These are phyloP conservation scores for Spisula solida DNA, from an alignment of 2,888 invertebrate species.

Conservation along the genomic window DNA sequence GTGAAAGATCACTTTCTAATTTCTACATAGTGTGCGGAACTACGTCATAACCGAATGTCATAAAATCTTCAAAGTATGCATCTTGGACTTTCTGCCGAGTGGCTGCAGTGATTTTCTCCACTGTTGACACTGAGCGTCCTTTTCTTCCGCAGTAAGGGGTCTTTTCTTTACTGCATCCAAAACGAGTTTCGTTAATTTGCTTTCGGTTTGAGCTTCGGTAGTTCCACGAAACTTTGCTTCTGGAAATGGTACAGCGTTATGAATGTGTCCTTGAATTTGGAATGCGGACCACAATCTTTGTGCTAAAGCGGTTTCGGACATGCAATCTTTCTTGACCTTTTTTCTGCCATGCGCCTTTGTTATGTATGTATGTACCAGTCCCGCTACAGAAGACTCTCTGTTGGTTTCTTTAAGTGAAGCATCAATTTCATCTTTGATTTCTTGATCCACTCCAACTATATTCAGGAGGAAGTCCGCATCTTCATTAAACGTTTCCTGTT, in stretches of 20 bases:
- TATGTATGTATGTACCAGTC: conserved; percentile 61
- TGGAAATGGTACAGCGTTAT: conserved; percentile 60
- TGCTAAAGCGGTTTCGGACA: conserved; percentile 53
- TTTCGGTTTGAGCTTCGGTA: conserved; percentile 19
- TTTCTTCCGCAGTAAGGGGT: conserved; percentile 38
- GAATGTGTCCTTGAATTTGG: conserved; percentile 65
- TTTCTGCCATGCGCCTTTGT: conserved; percentile 54
- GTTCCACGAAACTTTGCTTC: conserved; percentile 34
- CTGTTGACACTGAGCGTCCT: conserved; percentile 49
- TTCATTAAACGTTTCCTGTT: conserved; percentile 67
- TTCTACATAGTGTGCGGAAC: conserved; percentile 58
- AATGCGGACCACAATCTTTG: conserved; percentile 62
- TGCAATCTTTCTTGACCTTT: conserved; percentile 53
- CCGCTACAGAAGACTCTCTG: conserved; percentile 24
- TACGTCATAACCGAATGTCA: conserved; percentile 53
- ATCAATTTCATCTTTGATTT: conserved; percentile 45
- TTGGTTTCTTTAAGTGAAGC: conserved; percentile 35
- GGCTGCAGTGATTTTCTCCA: conserved; percentile 50
- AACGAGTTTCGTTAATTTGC: conserved; percentile 37
- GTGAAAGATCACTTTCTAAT: too few species aligned
- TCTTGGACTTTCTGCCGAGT: conserved; percentile 55
- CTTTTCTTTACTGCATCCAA: conserved; percentile 31
- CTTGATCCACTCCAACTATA: conserved; percentile 52
- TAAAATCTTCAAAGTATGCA: conserved; percentile 63
- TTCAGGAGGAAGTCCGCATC: conserved; percentile 63